phyloP scores from a whole-genome alignment of 2,888 invertebrate species.

The Lepidochitona cinerea region DNA sequence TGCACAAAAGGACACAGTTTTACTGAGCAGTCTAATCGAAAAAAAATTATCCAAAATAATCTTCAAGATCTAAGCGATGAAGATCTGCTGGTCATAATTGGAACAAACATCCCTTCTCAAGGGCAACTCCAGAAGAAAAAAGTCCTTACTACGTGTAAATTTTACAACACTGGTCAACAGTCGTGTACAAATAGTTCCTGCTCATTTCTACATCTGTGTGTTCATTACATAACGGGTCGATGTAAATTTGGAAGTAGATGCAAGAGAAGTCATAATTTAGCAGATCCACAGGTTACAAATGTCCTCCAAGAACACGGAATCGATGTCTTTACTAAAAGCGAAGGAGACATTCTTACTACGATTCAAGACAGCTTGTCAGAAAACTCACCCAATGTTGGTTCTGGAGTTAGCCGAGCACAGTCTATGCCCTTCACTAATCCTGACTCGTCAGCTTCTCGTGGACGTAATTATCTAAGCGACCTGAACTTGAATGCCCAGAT shows the following conservation, averaged over 20 bases:
- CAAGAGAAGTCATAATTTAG: conserved; percentile 39
- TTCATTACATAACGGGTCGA: conserved; percentile 1
- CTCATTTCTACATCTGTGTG: background rate
- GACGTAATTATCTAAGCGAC: background rate
- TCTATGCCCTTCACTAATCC: too few relatives aligned
- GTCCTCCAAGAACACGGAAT: background rate
- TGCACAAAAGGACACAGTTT: conserved; percentile 42
- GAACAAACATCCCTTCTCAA: background rate
- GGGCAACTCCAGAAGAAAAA: background rate
- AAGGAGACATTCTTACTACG: background rate
- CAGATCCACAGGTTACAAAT: conserved; percentile 19
- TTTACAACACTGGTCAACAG: background rate
- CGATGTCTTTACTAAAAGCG: background rate
- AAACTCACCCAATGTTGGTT: too few relatives aligned
- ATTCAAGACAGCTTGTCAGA: background rate
- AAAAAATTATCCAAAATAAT: background rate
- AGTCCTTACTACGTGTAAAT: background rate
- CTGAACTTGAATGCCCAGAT: too few relatives aligned
- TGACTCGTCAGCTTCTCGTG: background rate
- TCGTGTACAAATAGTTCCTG: background rate
- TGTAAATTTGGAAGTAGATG: conserved; percentile 41
- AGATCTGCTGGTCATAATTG: background rate
- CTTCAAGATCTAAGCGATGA: background rate
- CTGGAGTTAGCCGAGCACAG: too few relatives aligned
- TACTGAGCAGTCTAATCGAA: conserved; percentile 1